A percentile compares a stretch with the other conserved stretches of the same genome.
phyloP scores from a whole-genome alignment of 2,797 vertebrate species.

The Pseudomugil tenellus region DNA sequence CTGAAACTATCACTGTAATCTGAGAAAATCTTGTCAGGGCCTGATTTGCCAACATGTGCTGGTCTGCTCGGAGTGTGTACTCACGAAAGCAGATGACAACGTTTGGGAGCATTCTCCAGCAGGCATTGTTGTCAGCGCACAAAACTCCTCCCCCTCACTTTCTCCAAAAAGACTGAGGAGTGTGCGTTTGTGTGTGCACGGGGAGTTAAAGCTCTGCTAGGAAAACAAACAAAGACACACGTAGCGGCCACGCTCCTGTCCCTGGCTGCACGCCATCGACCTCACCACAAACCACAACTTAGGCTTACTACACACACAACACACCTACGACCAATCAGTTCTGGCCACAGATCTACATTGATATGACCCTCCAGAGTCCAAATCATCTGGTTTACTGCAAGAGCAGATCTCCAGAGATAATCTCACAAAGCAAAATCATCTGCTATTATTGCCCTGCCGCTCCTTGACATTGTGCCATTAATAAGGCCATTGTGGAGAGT shows the following conservation, averaged over 20 bases:
- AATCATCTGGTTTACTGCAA: constrained; percentile 69
- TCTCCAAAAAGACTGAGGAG: constrained; percentile 52
- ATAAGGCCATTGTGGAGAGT: constrained; percentile 83
- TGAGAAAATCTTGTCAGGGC: constrained; percentile 16
- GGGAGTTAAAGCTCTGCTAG: constrained; percentile 33
- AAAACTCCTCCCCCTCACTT: constrained; percentile 67
- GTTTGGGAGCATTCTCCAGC: constrained; percentile 65
- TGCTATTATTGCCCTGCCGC: constrained; percentile 78
- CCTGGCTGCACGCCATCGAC: constrained; percentile 75
- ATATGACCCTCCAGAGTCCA: constrained; percentile 64
- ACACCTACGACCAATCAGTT: constrained; percentile 51
- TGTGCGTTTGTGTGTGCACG: constrained; percentile 31
- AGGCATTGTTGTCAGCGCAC: constrained; percentile 53
- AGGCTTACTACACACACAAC: constrained; percentile 29
- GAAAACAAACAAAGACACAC: constrained; percentile 84
- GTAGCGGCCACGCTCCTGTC: constrained; percentile 73
- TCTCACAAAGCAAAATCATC: constrained; percentile 85
- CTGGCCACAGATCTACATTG: constrained; percentile 57
- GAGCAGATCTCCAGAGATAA: constrained; percentile 78
- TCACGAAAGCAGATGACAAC: constrained; percentile 33
- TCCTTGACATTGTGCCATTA: constrained; percentile 86
- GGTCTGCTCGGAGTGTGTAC: constrained; percentile 16
- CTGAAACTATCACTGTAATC: too few relatives aligned
- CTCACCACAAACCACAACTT: constrained; percentile 75
- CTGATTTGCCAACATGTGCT: constrained; percentile 19